Conservation (phyloP, 1,140 invertebrate genomes). For the Pseudomyrmex cubaensis region DNA sequence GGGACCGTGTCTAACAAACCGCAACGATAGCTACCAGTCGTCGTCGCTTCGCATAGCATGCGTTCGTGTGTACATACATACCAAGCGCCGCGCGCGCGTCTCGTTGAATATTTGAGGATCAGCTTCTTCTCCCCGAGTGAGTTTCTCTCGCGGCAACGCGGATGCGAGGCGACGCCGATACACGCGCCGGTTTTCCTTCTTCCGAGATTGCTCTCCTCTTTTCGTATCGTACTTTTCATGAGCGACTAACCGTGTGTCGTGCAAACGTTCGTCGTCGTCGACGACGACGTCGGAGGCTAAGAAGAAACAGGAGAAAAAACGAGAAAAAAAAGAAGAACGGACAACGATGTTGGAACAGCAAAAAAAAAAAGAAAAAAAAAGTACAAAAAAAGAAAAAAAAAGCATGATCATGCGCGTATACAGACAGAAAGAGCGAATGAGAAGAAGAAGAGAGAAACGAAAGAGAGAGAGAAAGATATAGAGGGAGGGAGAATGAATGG, state of each 20-base stretch:
- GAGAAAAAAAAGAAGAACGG: constrained; percentile 38
- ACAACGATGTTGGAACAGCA: constrained; percentile 39
- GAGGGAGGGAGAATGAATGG: constrained; percentile 38
- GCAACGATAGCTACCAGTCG: constrained; percentile 79
- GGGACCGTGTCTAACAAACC: constrained; percentile 77
- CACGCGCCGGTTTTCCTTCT: constrained; percentile 1
- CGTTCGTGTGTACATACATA: neutral
- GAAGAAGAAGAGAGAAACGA: constrained; percentile 1
- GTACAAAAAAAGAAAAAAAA: constrained; percentile 38
- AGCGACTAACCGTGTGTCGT: constrained; percentile 59
- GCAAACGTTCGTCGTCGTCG: constrained; percentile 22
- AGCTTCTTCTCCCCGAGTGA: constrained; percentile 49
- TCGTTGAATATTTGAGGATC: constrained; percentile 78
- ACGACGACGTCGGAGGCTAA: constrained; percentile 37
- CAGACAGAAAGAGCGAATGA: constrained; percentile 33
- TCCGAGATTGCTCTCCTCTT: constrained; percentile 21
- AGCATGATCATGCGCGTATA: constrained; percentile 70
- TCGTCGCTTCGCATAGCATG: constrained; percentile 42
- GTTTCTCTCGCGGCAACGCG: constrained; percentile 27
- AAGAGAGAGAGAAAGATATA: constrained; percentile 16
- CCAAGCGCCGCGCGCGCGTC: constrained; percentile 2
- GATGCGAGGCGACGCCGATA: neutral
- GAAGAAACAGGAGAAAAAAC: constrained; percentile 28
- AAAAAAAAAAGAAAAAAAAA: constrained; percentile 50
- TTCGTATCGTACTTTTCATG: constrained; percentile 44